Conservation (phyloP, 2,113 vertebrate genomes). For the Macrotis lagotis region DNA sequence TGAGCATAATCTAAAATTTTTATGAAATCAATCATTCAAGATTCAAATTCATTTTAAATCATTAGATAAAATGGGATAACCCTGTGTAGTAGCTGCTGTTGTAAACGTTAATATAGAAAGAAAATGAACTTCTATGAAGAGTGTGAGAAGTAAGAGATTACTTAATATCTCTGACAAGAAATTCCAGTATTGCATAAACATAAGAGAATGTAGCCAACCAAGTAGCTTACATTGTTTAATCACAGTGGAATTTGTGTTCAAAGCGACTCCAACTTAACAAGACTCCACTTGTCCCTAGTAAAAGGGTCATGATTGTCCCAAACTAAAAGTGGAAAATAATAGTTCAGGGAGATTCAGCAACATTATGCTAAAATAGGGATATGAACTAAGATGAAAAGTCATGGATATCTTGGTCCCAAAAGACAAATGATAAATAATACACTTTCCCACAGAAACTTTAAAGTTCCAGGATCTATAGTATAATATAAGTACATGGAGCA, state of each 20-base stretch:
- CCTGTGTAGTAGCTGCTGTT: not conserved
- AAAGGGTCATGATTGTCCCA: slow-evolving; percentile 1
- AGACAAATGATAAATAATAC: not conserved
- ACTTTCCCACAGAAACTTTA: slow-evolving; percentile 9
- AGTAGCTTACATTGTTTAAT: not conserved
- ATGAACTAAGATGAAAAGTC: not conserved
- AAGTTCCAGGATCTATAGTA: not conserved
- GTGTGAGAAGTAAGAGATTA: not conserved
- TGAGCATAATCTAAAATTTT: not conserved
- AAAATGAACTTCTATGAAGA: not conserved
- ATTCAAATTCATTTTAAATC: not conserved
- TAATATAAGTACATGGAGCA: not conserved
- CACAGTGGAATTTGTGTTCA: not conserved
- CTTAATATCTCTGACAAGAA: slow-evolving; percentile 15
- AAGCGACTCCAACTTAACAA: slow-evolving; percentile 48
- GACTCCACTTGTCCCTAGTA: slow-evolving; percentile 48
- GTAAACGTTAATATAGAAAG: not conserved
- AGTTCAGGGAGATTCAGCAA: slow-evolving; percentile 38
- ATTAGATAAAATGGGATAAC: not conserved
- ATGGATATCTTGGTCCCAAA: not conserved
- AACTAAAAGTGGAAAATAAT: slow-evolving; percentile 38
- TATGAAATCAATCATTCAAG: not conserved
- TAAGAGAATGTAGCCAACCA: not conserved
- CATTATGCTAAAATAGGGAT: not conserved
- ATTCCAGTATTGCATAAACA: not conserved